Conservation (phyloP, 2,888 invertebrate species). For the Tetragonula carbonaria region DNA sequence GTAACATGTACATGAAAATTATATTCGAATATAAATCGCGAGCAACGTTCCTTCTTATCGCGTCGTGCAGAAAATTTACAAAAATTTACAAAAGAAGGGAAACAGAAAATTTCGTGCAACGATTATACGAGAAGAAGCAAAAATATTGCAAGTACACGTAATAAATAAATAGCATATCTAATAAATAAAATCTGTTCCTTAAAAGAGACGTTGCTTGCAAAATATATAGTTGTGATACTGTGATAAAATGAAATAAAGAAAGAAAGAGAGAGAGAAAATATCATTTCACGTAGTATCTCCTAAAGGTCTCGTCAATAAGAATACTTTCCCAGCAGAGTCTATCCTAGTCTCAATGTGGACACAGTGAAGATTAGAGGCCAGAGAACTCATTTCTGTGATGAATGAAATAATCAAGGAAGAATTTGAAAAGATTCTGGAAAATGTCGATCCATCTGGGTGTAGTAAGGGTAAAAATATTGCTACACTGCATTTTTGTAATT, state of each 20-base stretch:
- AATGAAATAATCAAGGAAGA: conserved; percentile 1
- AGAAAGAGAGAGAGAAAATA: neutral
- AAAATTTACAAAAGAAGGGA: neutral
- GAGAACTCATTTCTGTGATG: neutral
- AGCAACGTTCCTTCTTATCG: neutral
- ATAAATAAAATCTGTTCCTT: neutral
- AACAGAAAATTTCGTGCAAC: neutral
- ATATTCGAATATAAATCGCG: neutral
- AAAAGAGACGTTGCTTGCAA: neutral
- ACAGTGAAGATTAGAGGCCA: neutral
- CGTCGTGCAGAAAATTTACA: neutral
- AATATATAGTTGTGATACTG: neutral
- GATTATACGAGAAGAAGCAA: neutral
- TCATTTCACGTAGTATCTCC: neutral
- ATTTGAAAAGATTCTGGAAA: neutral
- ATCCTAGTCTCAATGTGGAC: too few relatives aligned
- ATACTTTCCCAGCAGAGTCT: neutral
- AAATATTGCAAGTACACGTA: neutral
- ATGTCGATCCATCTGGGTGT: neutral
- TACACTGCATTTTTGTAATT: neutral
- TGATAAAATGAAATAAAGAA: rapidly evolving
- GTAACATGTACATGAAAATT: neutral
- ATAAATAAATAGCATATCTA: neutral
- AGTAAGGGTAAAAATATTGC: neutral
- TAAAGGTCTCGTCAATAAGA: neutral